A percentile compares a stretch with the other conserved stretches of the same genome.
Conservation (phyloP, 2,888 invertebrate species). For the Prostheceraeus crozeri region DNA sequence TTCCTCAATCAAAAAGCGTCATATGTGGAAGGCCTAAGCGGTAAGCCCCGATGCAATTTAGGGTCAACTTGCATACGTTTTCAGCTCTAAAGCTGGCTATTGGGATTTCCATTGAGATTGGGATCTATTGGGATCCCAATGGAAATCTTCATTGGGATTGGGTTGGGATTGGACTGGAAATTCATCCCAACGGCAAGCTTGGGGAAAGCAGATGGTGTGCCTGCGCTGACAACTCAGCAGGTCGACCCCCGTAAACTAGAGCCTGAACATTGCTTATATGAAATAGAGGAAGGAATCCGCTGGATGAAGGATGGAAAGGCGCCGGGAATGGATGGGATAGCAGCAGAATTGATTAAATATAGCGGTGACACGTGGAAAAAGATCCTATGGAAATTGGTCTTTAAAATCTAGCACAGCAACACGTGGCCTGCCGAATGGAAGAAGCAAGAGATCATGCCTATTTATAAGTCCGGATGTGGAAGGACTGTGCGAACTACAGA, state of each 20-base stretch:
- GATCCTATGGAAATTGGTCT: neutral
- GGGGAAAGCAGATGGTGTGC: no score
- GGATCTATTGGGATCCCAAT: no score
- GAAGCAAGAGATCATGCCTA: constrained; percentile 9
- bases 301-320: neutral
- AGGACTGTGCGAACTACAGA: constrained; percentile 23
- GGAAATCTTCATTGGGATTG: no score
- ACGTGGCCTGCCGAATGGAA: constrained; percentile 23
- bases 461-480: constrained; percentile 12
- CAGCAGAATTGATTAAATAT: constrained; percentile 13
- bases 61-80: no score
- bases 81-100: no score
- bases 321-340: constrained; percentile 19
- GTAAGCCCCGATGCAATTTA: no score
- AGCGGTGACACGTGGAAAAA: neutral
- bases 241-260: constrained; percentile 5
- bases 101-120: no score
- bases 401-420: constrained; percentile 5
- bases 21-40: no score
- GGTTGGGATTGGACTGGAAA: no score
- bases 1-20: no score
- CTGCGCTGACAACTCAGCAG: no score
- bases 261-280: neutral
- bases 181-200: no score
- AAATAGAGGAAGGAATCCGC: constrained; percentile 1